phyloP scores from a whole-genome alignment of 2,797 vertebrate genomes.

The Brachyalestes nurse region DNA sequence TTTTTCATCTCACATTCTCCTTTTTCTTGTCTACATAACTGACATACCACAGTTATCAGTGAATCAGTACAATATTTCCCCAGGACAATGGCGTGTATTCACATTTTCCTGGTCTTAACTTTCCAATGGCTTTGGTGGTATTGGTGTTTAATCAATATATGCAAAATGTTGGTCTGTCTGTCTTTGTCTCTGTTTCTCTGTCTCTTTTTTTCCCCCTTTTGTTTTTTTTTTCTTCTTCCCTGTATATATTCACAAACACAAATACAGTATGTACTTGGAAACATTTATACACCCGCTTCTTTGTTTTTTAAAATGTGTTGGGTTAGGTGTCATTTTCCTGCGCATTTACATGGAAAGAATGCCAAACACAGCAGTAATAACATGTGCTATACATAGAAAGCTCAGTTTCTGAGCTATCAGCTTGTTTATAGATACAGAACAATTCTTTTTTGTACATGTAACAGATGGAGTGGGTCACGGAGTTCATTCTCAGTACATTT shows the following conservation, averaged over 20 bases:
- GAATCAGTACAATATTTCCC: neutral
- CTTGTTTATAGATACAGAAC: too few relatives aligned
- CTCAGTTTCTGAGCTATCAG: too few relatives aligned
- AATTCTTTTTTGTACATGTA: too few relatives aligned
- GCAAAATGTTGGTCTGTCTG: neutral
- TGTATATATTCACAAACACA: neutral
- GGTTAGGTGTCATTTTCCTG: neutral
- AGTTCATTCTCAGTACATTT: too few relatives aligned
- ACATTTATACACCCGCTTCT: neutral
- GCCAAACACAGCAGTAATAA: too few relatives aligned
- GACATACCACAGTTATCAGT: neutral
- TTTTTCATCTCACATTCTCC: neutral
- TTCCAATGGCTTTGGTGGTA: neutral
- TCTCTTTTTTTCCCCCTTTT: neutral
- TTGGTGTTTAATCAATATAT: neutral
- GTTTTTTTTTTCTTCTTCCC: neutral
- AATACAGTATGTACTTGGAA: neutral
- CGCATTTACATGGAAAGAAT: neutral
- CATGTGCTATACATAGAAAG: too few relatives aligned
- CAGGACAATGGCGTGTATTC: neutral
- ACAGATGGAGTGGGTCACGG: too few relatives aligned
- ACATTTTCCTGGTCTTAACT: neutral
- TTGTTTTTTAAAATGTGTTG: neutral
- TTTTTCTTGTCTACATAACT: neutral
- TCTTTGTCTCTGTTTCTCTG: neutral